Percentiles rank a stretch among this genome's conserved stretches.
phyloP scores from a whole-genome alignment of 1,140 invertebrate genomes.

The Diuraphis noxia region DNA sequence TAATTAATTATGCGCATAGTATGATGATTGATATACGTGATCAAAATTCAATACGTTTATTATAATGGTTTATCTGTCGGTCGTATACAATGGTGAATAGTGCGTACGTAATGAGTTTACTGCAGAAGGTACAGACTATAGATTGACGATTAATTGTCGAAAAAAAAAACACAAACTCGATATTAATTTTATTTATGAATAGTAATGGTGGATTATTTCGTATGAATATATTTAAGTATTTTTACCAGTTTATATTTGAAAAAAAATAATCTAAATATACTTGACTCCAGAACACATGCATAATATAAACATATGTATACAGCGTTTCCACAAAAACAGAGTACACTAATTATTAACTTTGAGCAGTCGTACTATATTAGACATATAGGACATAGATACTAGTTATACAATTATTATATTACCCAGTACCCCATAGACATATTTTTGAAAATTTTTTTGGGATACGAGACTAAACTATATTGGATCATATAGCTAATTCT shows the following conservation, averaged over 20 bases:
- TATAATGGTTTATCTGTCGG: not conserved
- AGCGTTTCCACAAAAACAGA: no score
- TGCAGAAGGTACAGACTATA: not conserved
- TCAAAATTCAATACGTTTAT: slow-evolving; percentile 8
- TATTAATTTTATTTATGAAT: not conserved
- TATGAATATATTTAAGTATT: not conserved
- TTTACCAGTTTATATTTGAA: not conserved
- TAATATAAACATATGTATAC: no score
- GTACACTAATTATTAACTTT: no score
- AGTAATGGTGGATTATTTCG: not conserved
- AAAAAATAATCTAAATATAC: not conserved
- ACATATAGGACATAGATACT: no score
- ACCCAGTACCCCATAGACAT: no score
- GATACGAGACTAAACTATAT: no score
- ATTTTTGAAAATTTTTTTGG: no score
- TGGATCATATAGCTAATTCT: no score
- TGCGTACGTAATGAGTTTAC: not conserved
- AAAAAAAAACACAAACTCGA: not conserved
- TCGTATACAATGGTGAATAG: not conserved
- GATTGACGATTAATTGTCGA: not conserved
- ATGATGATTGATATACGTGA: slow-evolving; percentile 6
- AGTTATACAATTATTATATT: no score
- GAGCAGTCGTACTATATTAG: no score
- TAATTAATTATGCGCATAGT: not conserved
- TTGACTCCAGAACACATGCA: not conserved